Percentiles rank a stretch among this genome's conserved stretches.
Evolutionary conservation across 2,113 vertebrate genomes (phyloP).

Genomic region (Melanerpes aurifrons): DNA sequence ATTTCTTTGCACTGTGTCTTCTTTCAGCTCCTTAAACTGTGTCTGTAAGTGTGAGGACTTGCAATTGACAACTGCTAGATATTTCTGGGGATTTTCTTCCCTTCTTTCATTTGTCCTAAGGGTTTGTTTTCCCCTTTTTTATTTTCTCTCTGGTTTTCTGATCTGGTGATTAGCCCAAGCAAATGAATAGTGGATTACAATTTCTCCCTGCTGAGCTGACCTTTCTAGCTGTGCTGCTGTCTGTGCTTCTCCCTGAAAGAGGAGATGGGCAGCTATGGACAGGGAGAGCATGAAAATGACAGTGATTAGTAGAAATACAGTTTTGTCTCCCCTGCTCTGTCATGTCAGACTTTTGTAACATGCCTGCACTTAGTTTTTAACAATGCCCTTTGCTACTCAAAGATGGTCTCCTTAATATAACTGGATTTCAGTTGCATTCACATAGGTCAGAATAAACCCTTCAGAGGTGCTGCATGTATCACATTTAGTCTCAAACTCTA

Average conservation of each 20-base stretch:
- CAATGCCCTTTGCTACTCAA: background rate
- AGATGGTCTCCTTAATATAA: fast-evolving
- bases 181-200: background rate
- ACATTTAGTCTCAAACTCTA: background rate
- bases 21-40: slow-evolving; percentile 6
- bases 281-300: background rate
- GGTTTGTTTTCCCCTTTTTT: background rate
- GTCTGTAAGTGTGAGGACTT: background rate
- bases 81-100: background rate
- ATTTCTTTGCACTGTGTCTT: slow-evolving; percentile 41
- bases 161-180: background rate
- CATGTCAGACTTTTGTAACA: background rate
- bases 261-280: background rate
- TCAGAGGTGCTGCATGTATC: background rate
- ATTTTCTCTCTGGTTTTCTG: background rate
- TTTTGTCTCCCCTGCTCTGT: background rate
- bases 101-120: background rate
- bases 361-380: background rate
- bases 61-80: background rate
- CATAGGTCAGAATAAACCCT: background rate
- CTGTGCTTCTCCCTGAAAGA: background rate
- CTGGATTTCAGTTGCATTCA: background rate
- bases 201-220: background rate
- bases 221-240: background rate
- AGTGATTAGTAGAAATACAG: background rate